Base-by-base conservation (phyloP, 2,888 invertebrate species). In the Nipponacmea schrenckii region DNA sequence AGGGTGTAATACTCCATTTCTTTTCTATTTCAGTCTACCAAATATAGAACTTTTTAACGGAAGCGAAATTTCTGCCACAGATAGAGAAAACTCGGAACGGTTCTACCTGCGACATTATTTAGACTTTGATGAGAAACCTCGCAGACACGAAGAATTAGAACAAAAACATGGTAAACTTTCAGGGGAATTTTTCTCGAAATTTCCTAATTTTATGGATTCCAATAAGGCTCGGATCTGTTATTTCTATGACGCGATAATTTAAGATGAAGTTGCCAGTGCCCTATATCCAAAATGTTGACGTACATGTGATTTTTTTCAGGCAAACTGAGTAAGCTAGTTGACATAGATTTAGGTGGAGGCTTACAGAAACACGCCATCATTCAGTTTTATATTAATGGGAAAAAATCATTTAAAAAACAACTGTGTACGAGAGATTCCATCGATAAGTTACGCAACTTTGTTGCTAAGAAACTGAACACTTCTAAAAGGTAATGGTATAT, bases 51-150 rank as follows among this genome's bases (percentile, higher is more conserved):
- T 79, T 7, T 74, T 86, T 71, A 86, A 86, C 71, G 84, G 85
- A 8, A 84, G 86, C 69, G 84, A 85, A 48, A 81, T 86, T 17
- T 77, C 82, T 0, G n/a, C 12, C 10, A 80, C 75, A 8, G 85
- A 86, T 74, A 76, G 84, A 67, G 84, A 83, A 8, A 84, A 83
- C 66, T 79, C 83, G 0, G 86, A 86, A 70, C 70, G 81, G 20
- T 79, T 81, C 72, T 83, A 80, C 70, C 68, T 86, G 15, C 77
- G 85, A 46, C 79, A 81, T 70, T 85, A 81, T 72, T 73, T 74
- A 67, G 81, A 82, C 20, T 50, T 64, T 4, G 50, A 48, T 0
- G 70, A 79, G 10, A 82, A 82, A 70, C 82, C 86, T 24, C 72
- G 76, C 1, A 75, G 79, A 65, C 84, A 79, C 67, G 64, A 74